A percentile compares a stretch with the other conserved stretches of the same genome.
Conservation (phyloP, 2,113 vertebrate genomes). For the Tonatia bakeri region DNA sequence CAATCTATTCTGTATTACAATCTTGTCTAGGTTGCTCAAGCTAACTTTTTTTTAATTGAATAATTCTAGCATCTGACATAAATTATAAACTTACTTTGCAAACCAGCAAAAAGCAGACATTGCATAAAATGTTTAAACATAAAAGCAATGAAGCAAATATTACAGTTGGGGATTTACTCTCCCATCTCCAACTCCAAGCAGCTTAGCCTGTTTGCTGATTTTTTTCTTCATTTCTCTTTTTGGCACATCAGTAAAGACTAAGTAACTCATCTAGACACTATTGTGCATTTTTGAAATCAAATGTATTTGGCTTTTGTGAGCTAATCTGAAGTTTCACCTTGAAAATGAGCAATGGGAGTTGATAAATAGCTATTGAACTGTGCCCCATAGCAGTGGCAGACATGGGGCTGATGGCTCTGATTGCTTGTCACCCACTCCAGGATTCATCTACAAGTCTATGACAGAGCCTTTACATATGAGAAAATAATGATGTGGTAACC, state of each 20-base stretch:
- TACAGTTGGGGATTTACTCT: neutral
- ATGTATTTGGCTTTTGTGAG: neutral
- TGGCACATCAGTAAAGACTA: slow-evolving; percentile 19
- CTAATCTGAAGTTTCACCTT: neutral
- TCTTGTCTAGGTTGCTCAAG: slow-evolving; percentile 31
- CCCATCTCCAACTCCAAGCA: neutral
- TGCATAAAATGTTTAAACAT: slow-evolving; percentile 18
- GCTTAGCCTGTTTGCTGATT: neutral
- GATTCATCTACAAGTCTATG: neutral
- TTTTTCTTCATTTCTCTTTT: neutral
- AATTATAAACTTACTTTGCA: slow-evolving; percentile 28
- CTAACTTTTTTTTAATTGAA: slow-evolving; percentile 55
- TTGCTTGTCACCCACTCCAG: neutral
- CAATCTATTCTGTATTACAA: slow-evolving; percentile 34
- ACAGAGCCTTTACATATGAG: neutral
- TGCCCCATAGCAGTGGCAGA: neutral
- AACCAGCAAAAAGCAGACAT: slow-evolving; percentile 13
- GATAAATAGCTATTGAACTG: slow-evolving; percentile 5
- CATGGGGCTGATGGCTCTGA: neutral
- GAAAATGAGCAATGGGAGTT: slow-evolving; percentile 13
- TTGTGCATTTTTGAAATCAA: slow-evolving; percentile 10
- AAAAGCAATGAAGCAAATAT: slow-evolving; percentile 21
- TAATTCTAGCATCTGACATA: slow-evolving; percentile 53
- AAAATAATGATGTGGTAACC: neutral
- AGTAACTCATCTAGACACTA: slow-evolving; percentile 35